Evolutionary conservation across 2,113 vertebrate genomes (phyloP).

Genomic region (Chionodraco myersi): DNA sequence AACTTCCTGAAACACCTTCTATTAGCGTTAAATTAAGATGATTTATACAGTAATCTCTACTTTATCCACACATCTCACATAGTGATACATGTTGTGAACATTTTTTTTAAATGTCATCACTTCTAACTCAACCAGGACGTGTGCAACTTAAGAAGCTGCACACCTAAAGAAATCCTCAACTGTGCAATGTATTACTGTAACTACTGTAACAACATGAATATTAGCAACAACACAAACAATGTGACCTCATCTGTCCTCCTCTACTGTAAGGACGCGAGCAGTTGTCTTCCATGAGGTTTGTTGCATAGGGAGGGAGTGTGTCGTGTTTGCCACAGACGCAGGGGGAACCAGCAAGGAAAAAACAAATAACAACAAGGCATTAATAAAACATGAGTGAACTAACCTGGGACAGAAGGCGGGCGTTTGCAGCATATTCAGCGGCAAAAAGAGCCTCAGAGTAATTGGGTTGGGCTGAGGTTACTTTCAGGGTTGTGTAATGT

Average conservation of each 20-base stretch:
- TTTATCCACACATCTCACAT: not conserved
- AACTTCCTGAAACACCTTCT: not conserved
- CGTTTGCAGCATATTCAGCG: conserved; percentile 33
- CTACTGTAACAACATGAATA: not conserved
- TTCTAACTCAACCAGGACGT: not conserved
- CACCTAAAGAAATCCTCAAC: not conserved
- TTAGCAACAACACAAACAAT: not conserved
- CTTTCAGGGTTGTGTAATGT: conserved; percentile 28
- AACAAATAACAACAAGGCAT: conserved; percentile 52
- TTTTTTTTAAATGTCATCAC: not conserved
- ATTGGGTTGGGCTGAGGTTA: conserved; percentile 29
- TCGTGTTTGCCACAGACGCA: conserved; percentile 12
- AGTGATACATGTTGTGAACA: too few species aligned
- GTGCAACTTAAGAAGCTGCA: not conserved
- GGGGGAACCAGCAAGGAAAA: conserved; percentile 10
- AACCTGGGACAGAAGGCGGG: conserved; percentile 49
- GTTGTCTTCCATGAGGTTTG: conserved; percentile 34
- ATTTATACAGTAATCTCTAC: too few species aligned
- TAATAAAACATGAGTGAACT: conserved; percentile 70
- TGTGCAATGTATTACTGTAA: not conserved
- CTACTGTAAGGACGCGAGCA: not conserved
- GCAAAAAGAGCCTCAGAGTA: conserved; percentile 28
- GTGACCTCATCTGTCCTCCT: conserved; percentile 11
- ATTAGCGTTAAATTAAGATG: conserved; percentile 1
- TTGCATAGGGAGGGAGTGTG: conserved; percentile 23